Conservation (phyloP, 2,797 vertebrate genomes). For the Synanceia verrucosa region DNA sequence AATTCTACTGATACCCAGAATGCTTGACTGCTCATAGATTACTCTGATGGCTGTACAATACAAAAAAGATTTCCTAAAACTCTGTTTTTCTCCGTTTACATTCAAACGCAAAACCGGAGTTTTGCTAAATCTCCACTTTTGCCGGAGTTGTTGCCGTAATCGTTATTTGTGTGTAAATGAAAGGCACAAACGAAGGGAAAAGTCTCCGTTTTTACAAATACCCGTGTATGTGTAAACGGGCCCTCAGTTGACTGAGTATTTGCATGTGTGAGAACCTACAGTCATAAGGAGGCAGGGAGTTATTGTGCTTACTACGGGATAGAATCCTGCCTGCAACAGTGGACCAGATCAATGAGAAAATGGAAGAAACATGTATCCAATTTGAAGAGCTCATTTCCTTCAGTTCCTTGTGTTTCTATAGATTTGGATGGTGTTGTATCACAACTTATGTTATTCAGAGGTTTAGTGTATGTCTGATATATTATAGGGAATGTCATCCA, state of each 20-base stretch:
- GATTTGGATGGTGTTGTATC: neutral
- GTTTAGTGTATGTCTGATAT: constrained; percentile 35
- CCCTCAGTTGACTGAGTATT: accelerated
- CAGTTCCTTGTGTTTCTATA: neutral
- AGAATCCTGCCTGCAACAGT: neutral
- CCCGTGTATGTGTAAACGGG: no score
- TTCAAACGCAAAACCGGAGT: no score
- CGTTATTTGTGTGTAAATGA: no score
- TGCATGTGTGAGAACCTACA: neutral
- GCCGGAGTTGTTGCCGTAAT: no score
- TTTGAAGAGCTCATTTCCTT: neutral
- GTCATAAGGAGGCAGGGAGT: accelerated
- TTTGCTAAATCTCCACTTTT: no score
- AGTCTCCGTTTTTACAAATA: no score
- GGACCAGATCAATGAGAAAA: neutral
- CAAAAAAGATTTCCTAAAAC: no score
- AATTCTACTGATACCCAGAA: no score
- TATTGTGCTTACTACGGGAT: neutral
- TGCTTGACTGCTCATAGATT: no score
- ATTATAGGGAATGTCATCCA: constrained; percentile 33
- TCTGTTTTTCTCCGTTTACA: no score
- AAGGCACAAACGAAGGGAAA: no score
- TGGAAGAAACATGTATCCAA: neutral
- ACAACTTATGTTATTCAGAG: constrained; percentile 7
- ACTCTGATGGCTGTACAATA: no score